Conservation (phyloP, 2,113 vertebrate species). For the Tyto alba region DNA sequence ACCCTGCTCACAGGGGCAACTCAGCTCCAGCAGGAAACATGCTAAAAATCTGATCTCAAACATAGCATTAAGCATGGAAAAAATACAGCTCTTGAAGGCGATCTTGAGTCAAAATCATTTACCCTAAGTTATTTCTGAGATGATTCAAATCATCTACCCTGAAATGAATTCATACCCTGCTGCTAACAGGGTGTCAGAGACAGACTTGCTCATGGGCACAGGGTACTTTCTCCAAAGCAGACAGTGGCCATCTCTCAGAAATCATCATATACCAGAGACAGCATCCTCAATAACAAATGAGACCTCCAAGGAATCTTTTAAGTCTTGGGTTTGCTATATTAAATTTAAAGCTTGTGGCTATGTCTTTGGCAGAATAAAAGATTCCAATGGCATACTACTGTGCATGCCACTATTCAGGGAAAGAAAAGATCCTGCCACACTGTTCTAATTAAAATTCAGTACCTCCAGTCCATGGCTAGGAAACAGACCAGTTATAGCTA, state of each 20-base stretch:
- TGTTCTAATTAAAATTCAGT: neutral
- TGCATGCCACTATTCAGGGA: neutral
- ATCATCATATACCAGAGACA: neutral
- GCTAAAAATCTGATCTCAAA: neutral
- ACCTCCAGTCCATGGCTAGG: neutral
- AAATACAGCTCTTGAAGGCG: neutral
- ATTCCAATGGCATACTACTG: neutral
- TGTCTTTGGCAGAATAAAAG: neutral
- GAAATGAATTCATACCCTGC: neutral
- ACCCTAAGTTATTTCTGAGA: neutral
- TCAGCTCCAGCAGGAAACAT: neutral
- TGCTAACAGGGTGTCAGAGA: neutral
- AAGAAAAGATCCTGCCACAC: neutral
- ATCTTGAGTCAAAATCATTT: neutral
- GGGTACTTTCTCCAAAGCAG: neutral
- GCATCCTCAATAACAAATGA: neutral
- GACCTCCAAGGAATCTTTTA: neutral
- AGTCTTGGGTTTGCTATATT: neutral
- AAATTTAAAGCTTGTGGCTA: neutral
- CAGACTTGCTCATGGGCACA: neutral
- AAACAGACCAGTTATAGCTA: neutral
- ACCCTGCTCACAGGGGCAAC: neutral
- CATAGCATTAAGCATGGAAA: neutral
- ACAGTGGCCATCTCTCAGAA: neutral
- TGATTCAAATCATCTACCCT: neutral